phyloP scores from a whole-genome alignment of 1,140 invertebrate genomes.

The Drosophila auraria region DNA sequence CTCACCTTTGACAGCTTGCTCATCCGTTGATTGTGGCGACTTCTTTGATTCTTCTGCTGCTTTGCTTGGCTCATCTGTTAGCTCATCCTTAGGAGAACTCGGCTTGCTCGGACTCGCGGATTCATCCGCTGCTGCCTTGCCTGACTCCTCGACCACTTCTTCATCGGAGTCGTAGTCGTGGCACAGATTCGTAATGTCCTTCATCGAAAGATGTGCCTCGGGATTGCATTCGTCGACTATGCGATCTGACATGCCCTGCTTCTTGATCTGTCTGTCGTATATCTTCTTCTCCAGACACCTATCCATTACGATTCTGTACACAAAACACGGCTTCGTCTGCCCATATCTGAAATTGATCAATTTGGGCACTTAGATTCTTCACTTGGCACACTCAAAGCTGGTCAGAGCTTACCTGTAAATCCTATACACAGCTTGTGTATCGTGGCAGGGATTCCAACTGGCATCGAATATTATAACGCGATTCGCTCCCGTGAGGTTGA shows the following conservation, averaged over 20 bases:
- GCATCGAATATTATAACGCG: conserved; percentile 99
- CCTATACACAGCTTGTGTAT: conserved; percentile 98
- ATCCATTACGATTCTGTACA: conserved; percentile 98
- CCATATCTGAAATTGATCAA: conserved; percentile 89
- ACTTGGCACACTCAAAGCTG: neutral
- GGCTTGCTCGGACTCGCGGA: conserved; percentile 14
- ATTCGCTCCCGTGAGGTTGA: conserved; percentile 99
- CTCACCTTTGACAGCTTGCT: neutral
- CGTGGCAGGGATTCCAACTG: conserved; percentile 99
- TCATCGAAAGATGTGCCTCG: conserved; percentile 96
- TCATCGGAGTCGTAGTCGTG: conserved; percentile 96
- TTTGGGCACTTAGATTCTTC: neutral
- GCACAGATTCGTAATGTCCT: conserved; percentile 97
- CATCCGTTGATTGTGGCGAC: conserved; percentile 18
- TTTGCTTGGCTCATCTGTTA: conserved; percentile 6
- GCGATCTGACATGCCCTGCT: conserved; percentile 98
- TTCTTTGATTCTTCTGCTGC: conserved; percentile 4
- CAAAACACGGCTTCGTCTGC: conserved; percentile 96
- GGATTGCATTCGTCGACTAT: conserved; percentile 99
- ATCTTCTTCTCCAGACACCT: conserved; percentile 99
- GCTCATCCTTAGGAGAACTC: conserved; percentile 9
- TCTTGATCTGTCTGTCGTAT: conserved; percentile 99
- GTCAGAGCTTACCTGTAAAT: conserved; percentile 91
- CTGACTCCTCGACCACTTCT: conserved; percentile 75
- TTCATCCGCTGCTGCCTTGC: conserved; percentile 1